Percentiles rank a stretch among this genome's conserved stretches.
These are phyloP conservation scores for Rachycentron canadum DNA, from an alignment of 2,797 vertebrate genomes.

Conservation along the genomic window DNA sequence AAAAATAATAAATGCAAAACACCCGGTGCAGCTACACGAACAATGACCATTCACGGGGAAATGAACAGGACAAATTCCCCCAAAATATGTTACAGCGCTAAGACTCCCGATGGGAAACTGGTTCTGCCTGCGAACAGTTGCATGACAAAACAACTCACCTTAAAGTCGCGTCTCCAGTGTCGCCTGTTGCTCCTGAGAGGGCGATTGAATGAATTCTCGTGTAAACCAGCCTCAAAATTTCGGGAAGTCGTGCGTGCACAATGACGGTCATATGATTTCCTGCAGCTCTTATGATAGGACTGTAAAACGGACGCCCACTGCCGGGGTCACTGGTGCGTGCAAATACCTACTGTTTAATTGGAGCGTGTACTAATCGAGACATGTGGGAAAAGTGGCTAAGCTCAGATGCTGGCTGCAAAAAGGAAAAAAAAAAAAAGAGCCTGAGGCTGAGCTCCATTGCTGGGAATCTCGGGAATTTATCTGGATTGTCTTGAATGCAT, in stretches of 20 bases:
- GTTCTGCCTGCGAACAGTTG: background rate
- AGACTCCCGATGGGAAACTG: background rate
- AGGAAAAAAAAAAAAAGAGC: no score
- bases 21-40: background rate
- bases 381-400: no score
- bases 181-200: no score
- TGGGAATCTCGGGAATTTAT: no score
- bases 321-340: background rate
- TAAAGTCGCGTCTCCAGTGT: background rate
- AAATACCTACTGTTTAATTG: background rate
- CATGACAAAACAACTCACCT: conserved; percentile 46
- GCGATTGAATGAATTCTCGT: background rate
- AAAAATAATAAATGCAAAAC: background rate
- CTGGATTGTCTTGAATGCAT: no score
- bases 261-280: conserved; percentile 52
- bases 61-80: fast-evolving
- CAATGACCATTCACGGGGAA: background rate
- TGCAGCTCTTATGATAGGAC: conserved; percentile 43
- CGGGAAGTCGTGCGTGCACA: background rate
- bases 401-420: no score
- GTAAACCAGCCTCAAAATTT: background rate
- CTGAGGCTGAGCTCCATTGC: no score
- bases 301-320: conserved; percentile 12
- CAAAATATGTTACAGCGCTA: fast-evolving
- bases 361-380: no score